phyloP scores from a whole-genome alignment of 2,888 invertebrate species.

The Nomada ferruginata region DNA sequence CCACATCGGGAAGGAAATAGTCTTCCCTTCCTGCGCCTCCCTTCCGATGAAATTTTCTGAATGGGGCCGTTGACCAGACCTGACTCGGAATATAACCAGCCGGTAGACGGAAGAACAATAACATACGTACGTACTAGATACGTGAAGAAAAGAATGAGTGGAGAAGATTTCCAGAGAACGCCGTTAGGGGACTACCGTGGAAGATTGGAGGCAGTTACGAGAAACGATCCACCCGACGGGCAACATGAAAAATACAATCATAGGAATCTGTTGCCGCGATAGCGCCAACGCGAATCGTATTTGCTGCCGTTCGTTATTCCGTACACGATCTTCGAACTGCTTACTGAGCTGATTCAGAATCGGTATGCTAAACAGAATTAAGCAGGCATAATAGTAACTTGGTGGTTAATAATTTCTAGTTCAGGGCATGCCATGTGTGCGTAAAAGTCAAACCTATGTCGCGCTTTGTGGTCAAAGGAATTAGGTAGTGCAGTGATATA shows the following conservation, averaged over 20 bases:
- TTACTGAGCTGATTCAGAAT: background rate
- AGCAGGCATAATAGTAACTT: too few species aligned
- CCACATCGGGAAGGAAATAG: constrained; percentile 17
- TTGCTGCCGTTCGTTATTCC: background rate
- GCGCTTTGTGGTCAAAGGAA: too few species aligned
- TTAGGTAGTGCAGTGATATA: too few species aligned
- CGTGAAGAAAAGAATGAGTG: constrained; percentile 10
- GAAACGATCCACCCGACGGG: constrained; percentile 48
- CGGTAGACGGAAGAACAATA: constrained; percentile 40
- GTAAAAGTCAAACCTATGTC: too few species aligned
- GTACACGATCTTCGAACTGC: background rate
- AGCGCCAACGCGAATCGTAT: constrained; percentile 44
- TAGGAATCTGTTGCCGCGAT: constrained; percentile 57
- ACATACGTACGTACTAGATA: constrained; percentile 2
- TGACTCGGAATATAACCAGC: constrained; percentile 54
- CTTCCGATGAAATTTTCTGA: constrained; percentile 53
- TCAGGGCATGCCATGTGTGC: too few species aligned
- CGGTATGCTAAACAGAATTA: too few species aligned
- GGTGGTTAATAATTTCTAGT: too few species aligned
- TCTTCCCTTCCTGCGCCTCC: constrained; percentile 12
- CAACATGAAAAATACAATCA: constrained; percentile 62
- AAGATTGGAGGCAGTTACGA: constrained; percentile 67
- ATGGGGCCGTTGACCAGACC: constrained; percentile 54
- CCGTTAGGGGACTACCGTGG: constrained; percentile 33
- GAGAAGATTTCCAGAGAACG: constrained; percentile 7